Conservation (phyloP, 2,113 vertebrate species). For the Azemiops feae region DNA sequence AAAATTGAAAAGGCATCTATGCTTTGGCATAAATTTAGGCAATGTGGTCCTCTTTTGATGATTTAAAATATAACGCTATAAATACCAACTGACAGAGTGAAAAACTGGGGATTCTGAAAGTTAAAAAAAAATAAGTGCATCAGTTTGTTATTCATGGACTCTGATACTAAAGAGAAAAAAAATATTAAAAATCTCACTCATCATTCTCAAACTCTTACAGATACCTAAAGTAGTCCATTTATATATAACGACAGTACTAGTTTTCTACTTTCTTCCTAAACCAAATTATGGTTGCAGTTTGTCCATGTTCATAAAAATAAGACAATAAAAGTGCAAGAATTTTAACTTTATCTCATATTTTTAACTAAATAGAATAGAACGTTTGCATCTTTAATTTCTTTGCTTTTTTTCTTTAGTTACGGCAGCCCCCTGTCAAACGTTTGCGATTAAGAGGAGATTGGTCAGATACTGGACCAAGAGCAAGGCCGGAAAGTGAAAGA, state of each 20-base stretch:
- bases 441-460: slow-evolving; percentile 93
- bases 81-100: neutral
- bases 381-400: slow-evolving; percentile 4
- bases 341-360: neutral
- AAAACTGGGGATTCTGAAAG: neutral
- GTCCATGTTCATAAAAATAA: neutral
- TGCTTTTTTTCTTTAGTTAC: slow-evolving; percentile 72
- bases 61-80: neutral
- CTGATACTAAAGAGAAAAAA: neutral
- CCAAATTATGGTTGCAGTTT: neutral
- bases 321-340: neutral
- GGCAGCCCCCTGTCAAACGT: slow-evolving; percentile 95
- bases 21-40: neutral
- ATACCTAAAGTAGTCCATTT: neutral
- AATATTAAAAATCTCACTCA: neutral
- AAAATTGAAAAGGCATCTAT: neutral
- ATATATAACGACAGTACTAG: neutral
- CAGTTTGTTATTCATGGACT: neutral
- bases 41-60: neutral
- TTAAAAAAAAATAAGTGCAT: neutral
- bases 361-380: neutral
- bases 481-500: slow-evolving; percentile 95
- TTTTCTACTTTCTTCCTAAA: neutral
- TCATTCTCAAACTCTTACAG: neutral
- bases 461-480: slow-evolving; percentile 97